Base-by-base conservation (phyloP, 2,113 vertebrate genomes). In the Osmerus mordax region DNA sequence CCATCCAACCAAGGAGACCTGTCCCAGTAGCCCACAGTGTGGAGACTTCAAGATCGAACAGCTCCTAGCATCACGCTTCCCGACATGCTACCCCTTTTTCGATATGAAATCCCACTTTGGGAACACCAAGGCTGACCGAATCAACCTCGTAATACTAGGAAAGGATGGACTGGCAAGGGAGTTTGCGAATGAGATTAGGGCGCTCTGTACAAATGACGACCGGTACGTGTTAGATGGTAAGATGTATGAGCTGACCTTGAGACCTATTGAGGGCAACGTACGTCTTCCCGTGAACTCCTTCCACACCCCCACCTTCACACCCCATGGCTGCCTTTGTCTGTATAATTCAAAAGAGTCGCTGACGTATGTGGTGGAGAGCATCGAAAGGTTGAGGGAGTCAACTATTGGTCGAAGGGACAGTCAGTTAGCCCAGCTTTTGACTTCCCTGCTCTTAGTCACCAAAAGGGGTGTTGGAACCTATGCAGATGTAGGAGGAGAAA, bases 301-400 rank as follows among this genome's bases (percentile, higher is more conserved):
- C 86, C 93, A 97, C 70, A 99, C 97, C 0, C 92, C 96, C 0
- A 97, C 96, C 0, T 99, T 99, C 76, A 94, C 94, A 4, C 97
- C 97, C 2, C 97, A 98, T 0, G 97, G 97, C 56, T 98, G 97
- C 75, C 92, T 99, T 75, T 98, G 96, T 90, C 94, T 98, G 73
- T 99, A 99, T 83, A 98, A 98, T 86, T 98, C 97, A 16, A 99
- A 98, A 88, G 97, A 98, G 53, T 97, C 97, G 0, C 80, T 99
- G 3, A 95, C 95, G 21, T 99, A 99, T 2, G 94, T 99, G 68
- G 91, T 96, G 52, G 97, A 99, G 83, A 99, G 97, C 80, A 94
- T 99, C 11, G 97, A 99, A 77, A 95, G 97, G 84, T 93, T 97
- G 67, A 84, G 96, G 2, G 96, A 97, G 77, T 95, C 92, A 0